Base-by-base conservation (phyloP, 1,140 invertebrate species). In the Drosophila funebris region DNA sequence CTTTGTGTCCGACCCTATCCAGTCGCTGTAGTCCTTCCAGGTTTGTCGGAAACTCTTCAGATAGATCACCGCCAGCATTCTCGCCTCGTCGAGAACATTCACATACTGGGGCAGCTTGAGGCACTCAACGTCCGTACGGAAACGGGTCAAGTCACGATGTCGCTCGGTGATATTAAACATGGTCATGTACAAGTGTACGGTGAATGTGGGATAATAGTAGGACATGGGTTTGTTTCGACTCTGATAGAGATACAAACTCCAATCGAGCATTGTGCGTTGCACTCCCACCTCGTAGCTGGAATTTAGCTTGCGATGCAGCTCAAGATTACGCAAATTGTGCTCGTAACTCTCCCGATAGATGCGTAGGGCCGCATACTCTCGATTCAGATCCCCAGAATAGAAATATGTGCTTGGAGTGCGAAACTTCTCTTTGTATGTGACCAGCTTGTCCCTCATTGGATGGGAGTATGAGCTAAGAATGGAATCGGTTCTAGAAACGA, bases 141-240 rank as follows among this genome's bases (percentile, higher is more conserved):
- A 87, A 1, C 63, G 82, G 8, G 61, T 70, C 5, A 79, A 73
- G 5, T 84, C 72, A 0, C 78, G 73, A 11, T 75, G 73, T 0
- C 90, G 73, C 29, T 88, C 90, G 8, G 72, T 82, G 5, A 57
- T 60, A 20, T 91, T 91, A 20, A 85, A 91, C 13, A 91, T 44
- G 14, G 73, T 80, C 90, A 91, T 91, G 43, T 90, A 91, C 8
- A 91, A 46, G 48, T 91, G 90, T 0, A 91, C 87, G 18, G 75
- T 79, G 2, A 91, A 82, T 0, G 90, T 91, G 29, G 90, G 37
- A 68, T 79, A 90, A 33, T 82, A 91, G 20, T 91, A 91, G 5
- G 90, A 89, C 90, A 91, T 91, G 0, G 90, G 90, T 43, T 90
- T 91, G 60, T 80, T 58, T 5, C 78, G 83, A 46, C 90, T 91